Percentiles rank a stretch among this genome's conserved stretches.
These are phyloP conservation scores for Piprites chloris DNA, from an alignment of 2,113 vertebrate genomes.

Conservation along the genomic window DNA sequence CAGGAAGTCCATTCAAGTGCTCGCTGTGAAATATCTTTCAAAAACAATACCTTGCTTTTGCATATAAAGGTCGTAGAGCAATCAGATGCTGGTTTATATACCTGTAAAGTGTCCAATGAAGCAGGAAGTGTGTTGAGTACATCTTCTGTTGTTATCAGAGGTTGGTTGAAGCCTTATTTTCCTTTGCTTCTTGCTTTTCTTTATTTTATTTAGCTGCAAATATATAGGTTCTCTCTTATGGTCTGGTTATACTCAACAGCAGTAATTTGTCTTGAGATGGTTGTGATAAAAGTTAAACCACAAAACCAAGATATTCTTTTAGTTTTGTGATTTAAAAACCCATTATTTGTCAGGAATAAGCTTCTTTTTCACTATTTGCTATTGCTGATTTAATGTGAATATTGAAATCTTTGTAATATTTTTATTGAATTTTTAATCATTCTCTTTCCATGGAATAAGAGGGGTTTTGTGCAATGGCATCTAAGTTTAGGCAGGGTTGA, in stretches of 20 bases:
- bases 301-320: neutral
- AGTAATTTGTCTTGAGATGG: neutral
- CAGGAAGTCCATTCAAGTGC: constrained; percentile 81
- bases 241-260: neutral
- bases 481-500: neutral
- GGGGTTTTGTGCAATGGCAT: neutral
- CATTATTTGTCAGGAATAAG: neutral
- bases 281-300: neutral
- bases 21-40: constrained; percentile 88
- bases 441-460: neutral
- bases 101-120: constrained; percentile 89
- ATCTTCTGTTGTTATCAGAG: constrained; percentile 84
- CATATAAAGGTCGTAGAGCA: constrained; percentile 80
- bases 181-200: neutral
- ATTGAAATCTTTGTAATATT: neutral
- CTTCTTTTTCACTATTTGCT: neutral
- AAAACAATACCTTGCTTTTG: constrained; percentile 84
- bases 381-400: neutral
- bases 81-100: constrained; percentile 85
- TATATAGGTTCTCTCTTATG: neutral
- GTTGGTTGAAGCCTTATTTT: constrained; percentile 68
- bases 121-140: constrained; percentile 84
- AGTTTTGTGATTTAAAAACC: neutral
- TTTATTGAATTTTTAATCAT: neutral
- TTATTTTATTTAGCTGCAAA: neutral